Percentiles rank a stretch among this genome's conserved stretches.
Conservation (phyloP, 2,888 invertebrate species). For the Meiosimyza decipiens region DNA sequence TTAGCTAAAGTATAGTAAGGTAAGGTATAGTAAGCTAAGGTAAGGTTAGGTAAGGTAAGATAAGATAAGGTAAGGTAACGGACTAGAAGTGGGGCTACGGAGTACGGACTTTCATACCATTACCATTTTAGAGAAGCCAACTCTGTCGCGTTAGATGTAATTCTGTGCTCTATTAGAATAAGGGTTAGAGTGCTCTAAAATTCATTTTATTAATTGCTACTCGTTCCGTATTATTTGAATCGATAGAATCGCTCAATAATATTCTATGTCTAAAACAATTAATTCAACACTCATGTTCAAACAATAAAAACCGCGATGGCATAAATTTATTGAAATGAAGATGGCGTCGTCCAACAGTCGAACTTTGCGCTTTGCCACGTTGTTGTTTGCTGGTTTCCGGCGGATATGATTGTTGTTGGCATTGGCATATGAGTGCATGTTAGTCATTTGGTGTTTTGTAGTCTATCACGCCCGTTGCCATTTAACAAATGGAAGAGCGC, state of each 20-base stretch:
- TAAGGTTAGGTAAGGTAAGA: too few species aligned
- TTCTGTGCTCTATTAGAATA: too few species aligned
- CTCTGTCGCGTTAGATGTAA: too few species aligned
- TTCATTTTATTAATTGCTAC: too few species aligned
- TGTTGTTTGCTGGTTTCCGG: conserved; percentile 23
- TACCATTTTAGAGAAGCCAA: too few species aligned
- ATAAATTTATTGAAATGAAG: background rate
- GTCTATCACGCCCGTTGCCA: background rate
- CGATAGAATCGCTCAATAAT: background rate
- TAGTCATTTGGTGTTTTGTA: background rate
- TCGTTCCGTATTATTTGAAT: too few species aligned
- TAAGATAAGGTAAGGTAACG: too few species aligned
- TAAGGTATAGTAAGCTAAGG: too few species aligned
- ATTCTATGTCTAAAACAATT: conserved; percentile 6
- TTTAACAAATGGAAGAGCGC: conserved; percentile 31
- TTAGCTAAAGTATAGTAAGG: too few species aligned
- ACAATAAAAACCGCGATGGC: background rate
- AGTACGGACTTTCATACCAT: too few species aligned
- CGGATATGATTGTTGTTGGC: conserved; percentile 17
- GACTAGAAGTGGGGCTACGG: too few species aligned
- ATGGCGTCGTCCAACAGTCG: background rate
- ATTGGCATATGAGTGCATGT: background rate
- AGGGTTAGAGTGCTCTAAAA: too few species aligned
- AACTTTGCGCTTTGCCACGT: conserved; percentile 3
- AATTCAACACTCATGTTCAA: background rate